Evolutionary conservation across 1,140 invertebrate species (phyloP).

Genomic region (Zeugodacus cucurbitae): DNA sequence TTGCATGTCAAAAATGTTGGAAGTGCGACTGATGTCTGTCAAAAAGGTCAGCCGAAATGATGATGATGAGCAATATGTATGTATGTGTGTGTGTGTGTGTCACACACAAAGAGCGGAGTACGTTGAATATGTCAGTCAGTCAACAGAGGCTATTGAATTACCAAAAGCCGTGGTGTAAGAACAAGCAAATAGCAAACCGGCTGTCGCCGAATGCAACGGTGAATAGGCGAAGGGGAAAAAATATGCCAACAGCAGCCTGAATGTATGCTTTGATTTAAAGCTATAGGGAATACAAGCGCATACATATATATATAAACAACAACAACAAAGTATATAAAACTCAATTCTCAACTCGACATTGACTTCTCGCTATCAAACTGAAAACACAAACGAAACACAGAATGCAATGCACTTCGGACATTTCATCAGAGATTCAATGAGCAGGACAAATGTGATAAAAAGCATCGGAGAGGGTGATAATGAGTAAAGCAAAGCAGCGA

Average conservation of each 20-base stretch:
- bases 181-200: not conserved
- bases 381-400: not conserved
- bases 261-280: slow-evolving; percentile 35
- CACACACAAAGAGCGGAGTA: not conserved
- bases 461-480: not conserved
- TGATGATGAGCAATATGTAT: not conserved
- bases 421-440: slow-evolving; percentile 33
- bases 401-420: slow-evolving; percentile 17
- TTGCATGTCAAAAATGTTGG: slow-evolving; percentile 19
- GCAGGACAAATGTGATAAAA: not conserved
- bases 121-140: not conserved
- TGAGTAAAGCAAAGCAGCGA: not conserved
- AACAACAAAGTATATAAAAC: not conserved
- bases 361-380: not conserved
- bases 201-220: not conserved
- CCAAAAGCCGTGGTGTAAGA: not conserved
- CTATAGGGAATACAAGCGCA: slow-evolving; percentile 36
- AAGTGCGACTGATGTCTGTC: slow-evolving; percentile 35
- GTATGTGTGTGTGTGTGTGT: not conserved
- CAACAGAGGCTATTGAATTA: slow-evolving; percentile 22
- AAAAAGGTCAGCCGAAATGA: slow-evolving; percentile 35
- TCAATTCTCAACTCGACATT: not conserved
- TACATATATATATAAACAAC: not conserved
- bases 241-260: not conserved
- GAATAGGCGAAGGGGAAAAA: not conserved